Evolutionary conservation across 2,113 vertebrate genomes (phyloP), one percentile per base, ranked within the genome.

Genomic region (Actenoides lindsayi): DNA sequence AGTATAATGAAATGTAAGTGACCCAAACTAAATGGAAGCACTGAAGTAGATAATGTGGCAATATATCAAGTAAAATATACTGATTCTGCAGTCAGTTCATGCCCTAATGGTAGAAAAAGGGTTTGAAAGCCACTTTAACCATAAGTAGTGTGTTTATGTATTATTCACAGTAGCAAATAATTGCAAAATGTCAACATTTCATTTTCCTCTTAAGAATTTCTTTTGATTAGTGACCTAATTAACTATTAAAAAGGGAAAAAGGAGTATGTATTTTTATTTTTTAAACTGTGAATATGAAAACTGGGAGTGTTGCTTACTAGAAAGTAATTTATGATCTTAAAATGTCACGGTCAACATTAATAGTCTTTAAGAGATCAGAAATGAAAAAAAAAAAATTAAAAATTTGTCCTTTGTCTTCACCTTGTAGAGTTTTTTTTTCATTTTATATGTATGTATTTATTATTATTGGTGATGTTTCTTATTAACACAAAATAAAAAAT

Each of bases 221-320:
- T 97, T 98, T 97, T 98, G 97, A 98, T 97, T 98, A 97, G 94
- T 98, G 97, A 98, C 97, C 96, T 98, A 97, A 98, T 98, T 98
- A 98, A 96, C 89, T 96, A 97, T 98, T 98, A 97, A 97, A 96
- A 95, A 90, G 59, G 5, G 12, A 41, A 92, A 91, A 97, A 95
- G 10, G 41, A 90, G 15, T 79, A 85, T n/a, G 46, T 86, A 24
- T 67, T 89, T 89, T 76, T 93, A 69, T 83, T 44, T 97, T 98
- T 97, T 96, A 42, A 92, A 95, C 41, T 51, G 3, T 95, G 97
- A 96, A 92, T 97, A 95, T 89, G 59, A 94, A 94, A 67, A 96
- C 50, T 50, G 78, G 15, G 30, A 94, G 21, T 95, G 62, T 96
- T 96, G 68, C 50, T 91, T 84, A 83, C 87, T 91, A 56, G 27